Base-by-base conservation (phyloP, 1,140 invertebrate genomes). In the Heliconius congener region DNA sequence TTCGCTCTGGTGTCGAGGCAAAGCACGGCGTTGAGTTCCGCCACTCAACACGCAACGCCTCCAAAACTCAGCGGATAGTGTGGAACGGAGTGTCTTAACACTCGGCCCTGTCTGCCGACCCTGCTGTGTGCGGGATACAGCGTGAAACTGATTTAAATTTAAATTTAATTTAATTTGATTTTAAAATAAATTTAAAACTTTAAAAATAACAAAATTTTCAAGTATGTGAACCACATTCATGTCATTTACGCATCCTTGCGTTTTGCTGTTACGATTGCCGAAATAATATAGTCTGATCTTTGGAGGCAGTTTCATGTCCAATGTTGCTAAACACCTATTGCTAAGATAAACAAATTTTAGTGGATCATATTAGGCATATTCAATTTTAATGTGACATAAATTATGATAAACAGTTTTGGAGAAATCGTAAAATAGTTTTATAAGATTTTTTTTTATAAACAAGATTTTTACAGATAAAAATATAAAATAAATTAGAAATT, bases 171-270 rank as follows among this genome's bases (percentile, higher is more conserved):
- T 37, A 37, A 37, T 37, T 37, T 37, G 34, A 37, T 6, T 6
- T 6, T 37, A 37, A 57, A 57, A 57, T 57, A 23, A n/a, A 57
- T 11, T 57, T 57, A 23, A 57, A 23, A 57, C 19, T 57, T 57
- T 23, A 23, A 57, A 66, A 66, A 27, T 30, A 66, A 3, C 27
- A 30, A 66, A 0, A 1, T 66, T 66, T 66, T 30, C 4, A 16
- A 66, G 13, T 30, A n/a, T 46, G 23, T 18, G 39, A 30, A n/a
- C n/a, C 13, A 52, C 13, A 52, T 60, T 57, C 52, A 19, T 34
- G 55, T 78, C 71, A 72, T 77, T 77, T 39, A 73, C 71, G 27
- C 71, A 78, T 78, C 76, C 71, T 73, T 73, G 76, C 71, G 46
- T 71, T 73, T 78, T 78, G 46, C 39, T 75, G 23, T 37, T 60